These are phyloP conservation scores for Orchesella cincta DNA, from an alignment of 1,140 invertebrate species.

Conservation along the genomic window DNA sequence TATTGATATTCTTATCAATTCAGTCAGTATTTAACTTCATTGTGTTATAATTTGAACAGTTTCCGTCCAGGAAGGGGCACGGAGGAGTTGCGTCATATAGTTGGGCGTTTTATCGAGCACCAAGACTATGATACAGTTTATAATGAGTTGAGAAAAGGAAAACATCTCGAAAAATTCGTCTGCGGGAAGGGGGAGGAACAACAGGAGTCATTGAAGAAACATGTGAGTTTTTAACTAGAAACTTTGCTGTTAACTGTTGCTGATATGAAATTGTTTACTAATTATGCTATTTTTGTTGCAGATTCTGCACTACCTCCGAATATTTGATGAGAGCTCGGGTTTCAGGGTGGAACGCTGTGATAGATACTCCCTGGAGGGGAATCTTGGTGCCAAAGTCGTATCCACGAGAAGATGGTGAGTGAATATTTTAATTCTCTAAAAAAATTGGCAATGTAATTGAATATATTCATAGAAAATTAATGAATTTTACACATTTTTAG, in stretches of 20 bases:
- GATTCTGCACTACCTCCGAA: slow-evolving; percentile 88
- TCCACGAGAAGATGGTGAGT: slow-evolving; percentile 87
- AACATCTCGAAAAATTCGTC: slow-evolving; percentile 78
- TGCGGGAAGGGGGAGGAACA: slow-evolving; percentile 78
- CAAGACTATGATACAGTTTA: slow-evolving; percentile 89
- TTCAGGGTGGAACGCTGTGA: slow-evolving; percentile 92
- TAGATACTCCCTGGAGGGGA: slow-evolving; percentile 90
- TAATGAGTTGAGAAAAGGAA: slow-evolving; percentile 74
- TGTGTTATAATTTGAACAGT: too few species aligned
- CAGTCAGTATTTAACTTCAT: too few species aligned
- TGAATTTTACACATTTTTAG: slow-evolving; percentile 56
- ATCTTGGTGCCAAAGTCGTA: slow-evolving; percentile 93
- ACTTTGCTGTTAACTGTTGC: neutral
- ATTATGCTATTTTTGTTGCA: slow-evolving; percentile 57
- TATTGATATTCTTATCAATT: too few species aligned
- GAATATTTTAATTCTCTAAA: slow-evolving; percentile 17
- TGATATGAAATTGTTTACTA: neutral
- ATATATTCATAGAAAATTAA: slow-evolving; percentile 27
- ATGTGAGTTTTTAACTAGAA: slow-evolving; percentile 67
- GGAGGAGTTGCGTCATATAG: too few species aligned
- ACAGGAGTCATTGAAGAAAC: slow-evolving; percentile 80
- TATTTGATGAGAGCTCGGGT: slow-evolving; percentile 91
- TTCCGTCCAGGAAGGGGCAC: neutral
- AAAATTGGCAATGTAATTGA: neutral
- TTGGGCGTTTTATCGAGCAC: slow-evolving; percentile 80